Base-by-base conservation (phyloP, 2,888 invertebrate species). In the Hirtodrosophila duncani region DNA sequence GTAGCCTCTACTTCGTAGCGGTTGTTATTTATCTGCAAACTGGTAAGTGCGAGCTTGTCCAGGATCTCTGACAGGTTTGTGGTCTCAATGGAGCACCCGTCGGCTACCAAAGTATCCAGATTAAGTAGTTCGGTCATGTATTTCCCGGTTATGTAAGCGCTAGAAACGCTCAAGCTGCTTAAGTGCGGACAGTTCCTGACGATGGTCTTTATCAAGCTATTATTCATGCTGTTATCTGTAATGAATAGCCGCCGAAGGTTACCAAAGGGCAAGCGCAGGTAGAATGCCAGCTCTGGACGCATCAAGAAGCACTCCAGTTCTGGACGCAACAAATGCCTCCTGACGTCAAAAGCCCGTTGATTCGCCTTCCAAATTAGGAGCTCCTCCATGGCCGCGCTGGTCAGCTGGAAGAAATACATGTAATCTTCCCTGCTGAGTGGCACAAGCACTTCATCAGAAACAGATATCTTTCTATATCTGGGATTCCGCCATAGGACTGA, bases 341-440 rank as follows among this genome's bases (percentile, higher is more conserved):
- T n/a, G n/a, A n/a, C n/a, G 3, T 67, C 68, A 9, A 72, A 72
- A 0, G 72, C 80, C 30, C 56, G 67, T 3, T 65, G 49, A 18
- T 79, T 68, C 10, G 79, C 68, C 18, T 79, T 68, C 72, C 77
- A 80, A 8, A 72, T 68, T 20, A 62, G 68, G 0, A 72, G 43
- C 23, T 79, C 71, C 30, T 75, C 58, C 80, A 72, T 79, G 1
- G 57, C 39, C 0, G 36, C 20, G 13, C 77, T 65, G 2, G 52
- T 67, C 11, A 75, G 38, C 18, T 79, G 65, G 20, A 72, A 79
- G 30, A 72, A 72, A 30, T 56, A 71, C 17, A 75, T 36, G 44
- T 72, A 72, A 16, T 72, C 72, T 17, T 71, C 60, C 10, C 79
- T 72, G 43, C 46, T 62, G 1, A 72, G 50, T 0, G 72, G 77